Conservation (phyloP, 2,113 vertebrate species). For the Eolophus roseicapilla region DNA sequence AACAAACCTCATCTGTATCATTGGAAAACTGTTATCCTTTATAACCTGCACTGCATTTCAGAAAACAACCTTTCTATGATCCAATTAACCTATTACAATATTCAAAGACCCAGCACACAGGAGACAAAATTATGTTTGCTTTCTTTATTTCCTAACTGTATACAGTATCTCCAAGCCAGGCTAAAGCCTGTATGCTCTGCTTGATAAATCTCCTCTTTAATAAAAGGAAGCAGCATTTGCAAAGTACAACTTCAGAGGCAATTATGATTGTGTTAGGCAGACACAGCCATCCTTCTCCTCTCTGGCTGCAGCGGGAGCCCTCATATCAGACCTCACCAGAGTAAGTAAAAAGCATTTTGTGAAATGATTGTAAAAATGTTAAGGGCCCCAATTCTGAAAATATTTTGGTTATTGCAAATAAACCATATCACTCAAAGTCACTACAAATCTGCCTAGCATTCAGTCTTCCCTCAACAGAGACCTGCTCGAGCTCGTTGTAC, state of each 20-base stretch:
- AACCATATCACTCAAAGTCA: slow-evolving; percentile 59
- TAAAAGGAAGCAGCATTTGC: slow-evolving; percentile 58
- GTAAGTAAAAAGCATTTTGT: slow-evolving; percentile 20
- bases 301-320: not conserved
- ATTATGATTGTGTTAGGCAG: slow-evolving; percentile 41
- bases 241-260: slow-evolving; percentile 37
- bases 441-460: not conserved
- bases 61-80: slow-evolving; percentile 52
- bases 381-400: not conserved
- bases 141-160: slow-evolving; percentile 36
- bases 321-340: not conserved
- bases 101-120: slow-evolving; percentile 47
- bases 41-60: slow-evolving; percentile 15
- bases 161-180: slow-evolving; percentile 13
- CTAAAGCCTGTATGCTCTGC: slow-evolving; percentile 15
- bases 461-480: slow-evolving; percentile 48
- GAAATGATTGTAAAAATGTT: slow-evolving; percentile 8
- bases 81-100: slow-evolving; percentile 70
- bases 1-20: slow-evolving; percentile 57
- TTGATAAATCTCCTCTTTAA: slow-evolving; percentile 59
- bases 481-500: not conserved
- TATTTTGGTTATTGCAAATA: slow-evolving; percentile 39
- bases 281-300: slow-evolving; percentile 4
- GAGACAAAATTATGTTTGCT: slow-evolving; percentile 60
- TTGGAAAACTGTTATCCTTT: slow-evolving; percentile 60